Base-by-base conservation (phyloP, 2,113 vertebrate species). In the Nothoprocta pentlandii region DNA sequence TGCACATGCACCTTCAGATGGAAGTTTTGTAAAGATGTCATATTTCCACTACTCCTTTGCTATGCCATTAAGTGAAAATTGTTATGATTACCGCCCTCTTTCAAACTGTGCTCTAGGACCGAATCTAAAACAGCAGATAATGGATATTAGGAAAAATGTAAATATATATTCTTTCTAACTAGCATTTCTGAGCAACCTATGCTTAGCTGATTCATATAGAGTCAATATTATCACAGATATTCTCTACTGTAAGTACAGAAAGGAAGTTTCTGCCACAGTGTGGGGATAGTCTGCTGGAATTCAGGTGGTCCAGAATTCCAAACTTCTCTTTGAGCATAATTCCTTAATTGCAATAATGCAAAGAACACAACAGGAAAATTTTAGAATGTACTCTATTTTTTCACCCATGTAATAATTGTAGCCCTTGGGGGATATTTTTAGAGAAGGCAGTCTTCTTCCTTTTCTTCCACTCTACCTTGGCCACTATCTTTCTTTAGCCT, bases 321-420 rank as follows among this genome's bases (percentile, higher is more conserved):
- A 0, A 0, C 0, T 0, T 34, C 20, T 53, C 25, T 73, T 83
- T 83, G 5, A 41, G 3, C 20, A 20, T 46, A 61, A 46, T 51
- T 81, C 4, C 1, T 77, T 23, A 34, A 39, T 46, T 34, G 67
- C 78, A 39, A 61, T 68, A 68, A n/a, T 64, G 1, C 7, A 79
- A 26, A 16, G 20, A 87, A 58, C 2, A 86, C 15, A 62, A 47
- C 87, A 85, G 4, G 1, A 62, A 75, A 20, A 42, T 23, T 41
- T 34, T 7, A 61, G 62, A 64, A 15, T 47, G 41, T 61, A 41
- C 30, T 49, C 5, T 36, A 13, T 30, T 34, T 56, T 34, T 74
- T 36, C 15, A 74, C 34, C 7, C 5, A 17, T 59, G 32, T 6
- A 34, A 15, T 78, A 58, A 46, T 11, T 46, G 46, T 36, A 64